phyloP scores from a whole-genome alignment of 2,113 vertebrate species.

The Cromileptes altivelis region DNA sequence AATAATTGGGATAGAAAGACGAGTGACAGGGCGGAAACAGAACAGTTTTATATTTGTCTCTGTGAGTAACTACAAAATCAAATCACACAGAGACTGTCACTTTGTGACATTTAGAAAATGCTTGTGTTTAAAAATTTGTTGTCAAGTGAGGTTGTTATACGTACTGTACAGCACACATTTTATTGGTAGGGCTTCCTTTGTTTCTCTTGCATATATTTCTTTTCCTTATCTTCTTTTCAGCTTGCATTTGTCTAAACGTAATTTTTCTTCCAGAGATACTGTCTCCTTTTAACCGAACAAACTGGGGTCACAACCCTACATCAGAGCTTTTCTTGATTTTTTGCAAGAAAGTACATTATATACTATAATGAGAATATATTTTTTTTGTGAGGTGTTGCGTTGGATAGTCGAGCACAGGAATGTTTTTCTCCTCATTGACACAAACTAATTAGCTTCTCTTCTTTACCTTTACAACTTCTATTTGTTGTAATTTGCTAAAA shows the following conservation, averaged over 20 bases:
- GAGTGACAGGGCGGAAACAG: not conserved
- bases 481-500: not conserved
- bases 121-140: not conserved
- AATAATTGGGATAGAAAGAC: not conserved
- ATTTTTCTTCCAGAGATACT: slow-evolving; percentile 4
- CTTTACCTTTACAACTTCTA: not conserved
- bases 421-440: not conserved
- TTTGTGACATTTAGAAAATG: not conserved
- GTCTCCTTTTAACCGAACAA: not conserved
- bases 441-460: not conserved
- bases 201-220: not conserved
- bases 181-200: not conserved
- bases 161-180: not conserved
- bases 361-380: slow-evolving; percentile 2
- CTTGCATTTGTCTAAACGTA: not conserved
- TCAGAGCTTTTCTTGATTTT: not conserved
- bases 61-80: not conserved
- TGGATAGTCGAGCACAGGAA: not conserved
- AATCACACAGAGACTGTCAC: not conserved
- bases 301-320: not conserved
- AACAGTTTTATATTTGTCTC: not conserved
- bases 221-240: not conserved
- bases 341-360: slow-evolving; percentile 4
- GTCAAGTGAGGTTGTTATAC: not conserved
- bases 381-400: not conserved